Conservation (phyloP, 2,797 vertebrate species). For the Cossypha polioptera region DNA sequence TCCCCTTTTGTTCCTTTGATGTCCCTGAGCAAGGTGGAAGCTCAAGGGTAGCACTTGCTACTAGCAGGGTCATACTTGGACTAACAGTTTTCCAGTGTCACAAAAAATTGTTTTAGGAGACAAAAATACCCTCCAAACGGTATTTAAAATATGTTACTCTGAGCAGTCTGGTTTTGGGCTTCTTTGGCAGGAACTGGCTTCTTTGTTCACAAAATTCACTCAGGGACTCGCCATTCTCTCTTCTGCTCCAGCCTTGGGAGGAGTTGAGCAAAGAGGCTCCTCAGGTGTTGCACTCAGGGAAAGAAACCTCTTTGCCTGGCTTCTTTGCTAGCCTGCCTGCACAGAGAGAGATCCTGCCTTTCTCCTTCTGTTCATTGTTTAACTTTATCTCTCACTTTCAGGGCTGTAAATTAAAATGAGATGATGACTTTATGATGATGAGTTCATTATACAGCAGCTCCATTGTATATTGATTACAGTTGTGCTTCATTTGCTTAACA, state of each 20-base stretch:
- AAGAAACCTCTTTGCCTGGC: neutral
- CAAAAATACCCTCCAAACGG: neutral
- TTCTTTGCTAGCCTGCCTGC: neutral
- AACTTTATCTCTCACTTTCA: slow-evolving; percentile 59
- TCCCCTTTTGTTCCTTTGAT: neutral
- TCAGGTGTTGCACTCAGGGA: neutral
- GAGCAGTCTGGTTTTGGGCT: neutral
- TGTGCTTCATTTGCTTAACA: slow-evolving; percentile 46
- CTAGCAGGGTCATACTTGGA: fast-evolving
- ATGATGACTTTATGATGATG: slow-evolving; percentile 45
- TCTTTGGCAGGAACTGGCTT: neutral
- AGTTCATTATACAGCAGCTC: slow-evolving; percentile 42
- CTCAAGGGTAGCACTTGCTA: neutral
- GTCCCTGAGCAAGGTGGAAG: neutral
- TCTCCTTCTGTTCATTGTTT: slow-evolving; percentile 29
- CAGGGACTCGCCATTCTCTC: neutral
- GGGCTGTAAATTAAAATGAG: slow-evolving; percentile 52
- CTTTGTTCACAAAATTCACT: neutral
- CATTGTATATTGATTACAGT: slow-evolving; percentile 50
- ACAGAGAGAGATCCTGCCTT: neutral
- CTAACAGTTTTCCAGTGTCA: neutral
- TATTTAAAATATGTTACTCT: neutral
- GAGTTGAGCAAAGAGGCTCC: neutral
- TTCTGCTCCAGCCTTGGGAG: neutral
- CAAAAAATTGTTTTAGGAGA: neutral